Conservation (phyloP, 2,113 vertebrate genomes). For the Dasyornis broadbenti region DNA sequence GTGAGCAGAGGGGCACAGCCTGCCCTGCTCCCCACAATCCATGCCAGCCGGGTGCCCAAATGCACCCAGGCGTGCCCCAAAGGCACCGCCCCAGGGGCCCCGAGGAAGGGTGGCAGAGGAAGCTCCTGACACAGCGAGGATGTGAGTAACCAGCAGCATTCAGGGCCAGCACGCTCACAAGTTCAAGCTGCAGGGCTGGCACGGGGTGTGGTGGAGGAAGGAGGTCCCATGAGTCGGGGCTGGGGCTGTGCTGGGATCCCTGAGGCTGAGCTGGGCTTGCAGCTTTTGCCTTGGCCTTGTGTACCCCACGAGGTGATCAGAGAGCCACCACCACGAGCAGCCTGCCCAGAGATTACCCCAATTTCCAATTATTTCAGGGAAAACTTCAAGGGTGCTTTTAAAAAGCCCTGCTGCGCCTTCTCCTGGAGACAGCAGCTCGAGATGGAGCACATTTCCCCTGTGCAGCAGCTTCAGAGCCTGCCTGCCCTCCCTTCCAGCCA, state of each 20-base stretch:
- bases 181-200: not conserved
- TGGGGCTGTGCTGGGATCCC: not conserved
- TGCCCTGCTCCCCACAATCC: not conserved
- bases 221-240: not conserved
- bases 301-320: not conserved
- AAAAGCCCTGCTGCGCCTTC: not conserved
- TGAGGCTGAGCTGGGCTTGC: not conserved
- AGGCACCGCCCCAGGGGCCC: not conserved
- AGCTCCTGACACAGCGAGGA: not conserved
- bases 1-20: not conserved
- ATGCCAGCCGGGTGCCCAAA: not conserved
- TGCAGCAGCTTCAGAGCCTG: not conserved
- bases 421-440: not conserved
- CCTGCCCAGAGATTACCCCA: not conserved
- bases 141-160: not conserved
- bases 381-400: not conserved
- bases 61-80: not conserved
- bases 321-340: accelerated
- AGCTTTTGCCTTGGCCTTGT: not conserved
- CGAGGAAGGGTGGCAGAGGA: not conserved
- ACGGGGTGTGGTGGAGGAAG: not conserved
- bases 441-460: accelerated
- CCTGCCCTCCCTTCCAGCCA: not conserved
- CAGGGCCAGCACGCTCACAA: accelerated
- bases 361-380: accelerated